phyloP scores from a whole-genome alignment of 2,888 invertebrate genomes.

The Patella ulyssiponensis region DNA sequence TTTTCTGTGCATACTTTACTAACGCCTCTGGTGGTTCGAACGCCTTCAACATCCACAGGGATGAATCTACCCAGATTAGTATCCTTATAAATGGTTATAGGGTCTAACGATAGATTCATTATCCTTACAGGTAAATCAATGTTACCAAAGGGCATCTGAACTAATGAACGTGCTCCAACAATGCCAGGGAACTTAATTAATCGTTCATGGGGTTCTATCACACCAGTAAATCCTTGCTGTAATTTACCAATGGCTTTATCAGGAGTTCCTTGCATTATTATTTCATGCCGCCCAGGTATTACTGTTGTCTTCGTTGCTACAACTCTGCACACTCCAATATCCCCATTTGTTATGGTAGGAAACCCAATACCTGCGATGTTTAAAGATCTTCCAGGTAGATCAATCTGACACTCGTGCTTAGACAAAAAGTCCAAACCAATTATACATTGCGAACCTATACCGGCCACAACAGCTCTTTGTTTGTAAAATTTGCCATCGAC shows the following conservation, averaged over 20 bases:
- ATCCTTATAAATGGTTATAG: conserved; percentile 11
- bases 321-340: conserved; percentile 1
- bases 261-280: neutral
- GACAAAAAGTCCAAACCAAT: conserved; percentile 22
- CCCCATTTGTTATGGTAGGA: neutral
- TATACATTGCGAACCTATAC: neutral
- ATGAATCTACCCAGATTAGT: conserved; percentile 3
- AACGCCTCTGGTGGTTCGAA: too few species aligned
- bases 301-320: neutral
- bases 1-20: too few species aligned
- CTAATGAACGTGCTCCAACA: conserved; percentile 17
- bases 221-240: conserved; percentile 4
- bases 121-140: conserved; percentile 17
- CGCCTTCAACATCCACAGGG: neutral
- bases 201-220: conserved; percentile 15
- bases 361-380: neutral
- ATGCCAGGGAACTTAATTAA: conserved; percentile 19
- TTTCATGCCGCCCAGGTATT: conserved; percentile 15
- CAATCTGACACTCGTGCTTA: neutral
- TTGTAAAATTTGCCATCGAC: neutral
- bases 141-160: conserved; percentile 3
- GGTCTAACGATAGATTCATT: conserved; percentile 17
- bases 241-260: conserved; percentile 17
- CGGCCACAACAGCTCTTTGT: neutral
- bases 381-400: neutral